These are phyloP conservation scores for Spheniscus humboldti DNA, from an alignment of 2,797 vertebrate genomes.

Conservation along the genomic window DNA sequence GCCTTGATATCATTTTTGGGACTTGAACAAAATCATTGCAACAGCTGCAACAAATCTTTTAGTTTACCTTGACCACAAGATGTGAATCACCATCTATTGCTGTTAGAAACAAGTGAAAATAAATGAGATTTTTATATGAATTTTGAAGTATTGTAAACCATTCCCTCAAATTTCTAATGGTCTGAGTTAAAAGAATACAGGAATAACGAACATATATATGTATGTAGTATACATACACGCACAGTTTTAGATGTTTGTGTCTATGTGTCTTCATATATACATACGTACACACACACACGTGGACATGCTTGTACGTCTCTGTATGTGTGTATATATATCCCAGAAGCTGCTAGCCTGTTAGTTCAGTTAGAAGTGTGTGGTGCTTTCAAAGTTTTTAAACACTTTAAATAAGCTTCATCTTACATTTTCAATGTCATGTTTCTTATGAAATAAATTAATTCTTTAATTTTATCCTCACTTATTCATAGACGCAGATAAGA, in stretches of 20 bases:
- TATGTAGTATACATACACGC: neutral
- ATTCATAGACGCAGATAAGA: neutral
- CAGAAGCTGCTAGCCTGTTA: neutral
- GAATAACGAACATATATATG: neutral
- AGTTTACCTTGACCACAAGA: neutral
- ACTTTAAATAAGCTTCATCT: neutral
- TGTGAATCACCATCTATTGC: neutral
- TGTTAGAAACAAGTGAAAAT: neutral
- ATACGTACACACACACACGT: neutral
- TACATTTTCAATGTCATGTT: neutral
- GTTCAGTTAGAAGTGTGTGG: neutral
- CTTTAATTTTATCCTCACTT: neutral
- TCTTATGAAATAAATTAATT: neutral
- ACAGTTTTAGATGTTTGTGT: neutral
- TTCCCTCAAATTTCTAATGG: neutral
- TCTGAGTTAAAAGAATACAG: neutral
- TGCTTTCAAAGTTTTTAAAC: neutral
- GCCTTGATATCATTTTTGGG: neutral
- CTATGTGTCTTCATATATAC: neutral
- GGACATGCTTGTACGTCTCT: neutral
- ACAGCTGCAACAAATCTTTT: neutral
- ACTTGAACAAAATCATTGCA: neutral
- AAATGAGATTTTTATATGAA: neutral
- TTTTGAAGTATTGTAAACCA: neutral
- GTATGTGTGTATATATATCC: neutral